phyloP scores from a whole-genome alignment of 2,888 invertebrate genomes.

The Leptarthrus brevirostris region DNA sequence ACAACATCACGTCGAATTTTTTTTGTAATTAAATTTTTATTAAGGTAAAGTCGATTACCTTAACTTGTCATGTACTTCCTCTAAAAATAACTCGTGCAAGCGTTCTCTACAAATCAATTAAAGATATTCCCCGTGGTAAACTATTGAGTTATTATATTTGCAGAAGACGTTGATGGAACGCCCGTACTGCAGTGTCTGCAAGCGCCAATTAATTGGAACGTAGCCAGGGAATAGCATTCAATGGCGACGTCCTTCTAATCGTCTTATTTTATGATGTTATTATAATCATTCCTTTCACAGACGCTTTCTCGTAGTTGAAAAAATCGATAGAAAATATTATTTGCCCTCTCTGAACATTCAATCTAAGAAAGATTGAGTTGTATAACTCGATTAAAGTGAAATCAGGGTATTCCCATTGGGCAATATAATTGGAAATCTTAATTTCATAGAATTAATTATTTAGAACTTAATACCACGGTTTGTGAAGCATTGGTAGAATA shows the following conservation, averaged over 20 bases:
- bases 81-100: background rate
- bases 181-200: conserved; percentile 4
- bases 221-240: background rate
- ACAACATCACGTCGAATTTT: background rate
- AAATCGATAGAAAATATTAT: conserved; percentile 7
- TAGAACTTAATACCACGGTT: too few species aligned
- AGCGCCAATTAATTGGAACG: conserved; percentile 4
- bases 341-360: too few species aligned
- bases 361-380: too few species aligned
- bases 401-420: too few species aligned
- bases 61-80: too few species aligned
- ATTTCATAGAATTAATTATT: too few species aligned
- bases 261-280: conserved; percentile 16
- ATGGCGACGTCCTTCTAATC: background rate
- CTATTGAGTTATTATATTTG: background rate
- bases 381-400: too few species aligned
- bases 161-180: background rate
- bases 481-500: too few species aligned
- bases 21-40: too few species aligned
- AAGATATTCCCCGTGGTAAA: background rate
- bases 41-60: too few species aligned
- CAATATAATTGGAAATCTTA: too few species aligned
- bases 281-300: background rate
- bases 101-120: background rate
- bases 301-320: background rate